Conservation (phyloP, 2,113 vertebrate species). For the Anoura caudifer region DNA sequence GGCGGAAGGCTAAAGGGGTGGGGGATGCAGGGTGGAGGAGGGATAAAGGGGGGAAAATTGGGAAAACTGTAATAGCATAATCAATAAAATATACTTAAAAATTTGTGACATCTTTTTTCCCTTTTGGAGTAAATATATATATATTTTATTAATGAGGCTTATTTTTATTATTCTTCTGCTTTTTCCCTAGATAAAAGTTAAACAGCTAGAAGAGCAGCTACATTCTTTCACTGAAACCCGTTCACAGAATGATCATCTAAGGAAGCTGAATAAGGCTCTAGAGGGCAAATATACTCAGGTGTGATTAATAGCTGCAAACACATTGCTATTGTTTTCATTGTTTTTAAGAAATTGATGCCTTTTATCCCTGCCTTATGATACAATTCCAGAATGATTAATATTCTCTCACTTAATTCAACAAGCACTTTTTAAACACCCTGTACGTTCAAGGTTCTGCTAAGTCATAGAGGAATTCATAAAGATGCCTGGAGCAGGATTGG, state of each 20-base stretch:
- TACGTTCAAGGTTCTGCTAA: neutral
- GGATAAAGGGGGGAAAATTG: too few relatives aligned
- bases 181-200: constrained; percentile 66
- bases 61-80: too few relatives aligned
- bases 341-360: neutral
- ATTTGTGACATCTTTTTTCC: neutral
- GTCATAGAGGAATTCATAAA: neutral
- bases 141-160: neutral
- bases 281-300: constrained; percentile 77
- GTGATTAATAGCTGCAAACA: neutral
- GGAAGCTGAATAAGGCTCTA: constrained; percentile 56
- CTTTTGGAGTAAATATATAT: neutral
- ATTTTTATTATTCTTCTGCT: neutral
- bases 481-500: neutral
- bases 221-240: constrained; percentile 59
- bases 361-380: neutral
- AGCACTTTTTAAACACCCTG: neutral
- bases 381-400: neutral
- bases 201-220: constrained; percentile 78
- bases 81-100: neutral
- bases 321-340: neutral
- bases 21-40: too few relatives aligned
- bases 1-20: too few relatives aligned
- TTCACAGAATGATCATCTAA: constrained; percentile 70
- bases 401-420: neutral